A percentile compares a stretch with the other conserved stretches of the same genome.
phyloP scores from a whole-genome alignment of 2,797 vertebrate genomes.

The Chelmon rostratus region DNA sequence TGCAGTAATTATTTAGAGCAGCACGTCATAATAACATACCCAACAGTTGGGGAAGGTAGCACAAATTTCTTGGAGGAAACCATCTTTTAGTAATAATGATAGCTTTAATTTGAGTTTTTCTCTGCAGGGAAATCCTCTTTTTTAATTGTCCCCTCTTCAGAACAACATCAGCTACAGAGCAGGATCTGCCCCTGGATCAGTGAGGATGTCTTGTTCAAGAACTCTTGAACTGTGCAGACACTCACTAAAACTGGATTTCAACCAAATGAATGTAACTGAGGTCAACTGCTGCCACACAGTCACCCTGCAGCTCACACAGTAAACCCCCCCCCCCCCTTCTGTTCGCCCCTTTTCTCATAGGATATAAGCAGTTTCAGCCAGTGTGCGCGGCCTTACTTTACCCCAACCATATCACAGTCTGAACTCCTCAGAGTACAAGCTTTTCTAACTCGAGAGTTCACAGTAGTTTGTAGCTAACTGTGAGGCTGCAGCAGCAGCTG shows the following conservation, averaged over 20 bases:
- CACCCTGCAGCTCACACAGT: constrained; percentile 24
- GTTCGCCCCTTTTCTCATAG: constrained; percentile 37
- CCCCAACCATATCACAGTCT: constrained; percentile 31
- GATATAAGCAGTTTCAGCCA: constrained; percentile 57
- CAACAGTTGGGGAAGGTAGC: no score
- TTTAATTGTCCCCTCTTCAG: background rate
- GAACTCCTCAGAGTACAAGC: constrained; percentile 23
- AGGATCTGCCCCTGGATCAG: background rate
- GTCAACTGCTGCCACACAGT: constrained; percentile 10
- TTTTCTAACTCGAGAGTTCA: constrained; percentile 35
- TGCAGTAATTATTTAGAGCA: background rate
- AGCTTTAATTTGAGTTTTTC: background rate
- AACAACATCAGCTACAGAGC: background rate
- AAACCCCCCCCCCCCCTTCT: background rate
- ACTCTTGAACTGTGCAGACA: background rate
- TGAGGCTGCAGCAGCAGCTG: constrained; percentile 32
- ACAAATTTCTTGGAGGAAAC: no score
- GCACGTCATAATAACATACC: background rate
- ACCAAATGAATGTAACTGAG: constrained; percentile 12
- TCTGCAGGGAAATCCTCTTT: background rate
- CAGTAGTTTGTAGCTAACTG: constrained; percentile 30
- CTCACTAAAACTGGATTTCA: constrained; percentile 16
- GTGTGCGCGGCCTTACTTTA: constrained; percentile 42
- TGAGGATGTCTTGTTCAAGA: background rate
- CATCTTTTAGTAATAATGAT: background rate